phyloP scores from a whole-genome alignment of 1,140 invertebrate genomes.

The Gyrodactylus bullatarudis region DNA sequence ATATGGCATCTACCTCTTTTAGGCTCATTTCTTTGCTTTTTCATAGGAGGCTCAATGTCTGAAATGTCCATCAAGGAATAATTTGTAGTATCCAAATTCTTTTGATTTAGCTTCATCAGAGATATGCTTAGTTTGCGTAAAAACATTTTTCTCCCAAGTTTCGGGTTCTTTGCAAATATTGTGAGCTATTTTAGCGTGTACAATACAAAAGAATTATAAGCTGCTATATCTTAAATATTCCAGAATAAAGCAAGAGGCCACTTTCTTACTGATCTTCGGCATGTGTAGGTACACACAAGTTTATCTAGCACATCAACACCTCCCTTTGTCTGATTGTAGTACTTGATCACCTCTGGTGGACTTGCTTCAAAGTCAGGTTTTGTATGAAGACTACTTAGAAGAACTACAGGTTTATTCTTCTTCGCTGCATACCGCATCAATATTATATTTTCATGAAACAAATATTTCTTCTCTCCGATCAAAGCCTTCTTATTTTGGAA shows the following conservation, averaged over 20 bases:
- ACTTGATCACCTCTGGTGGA: not conserved
- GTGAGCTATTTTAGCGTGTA: not conserved
- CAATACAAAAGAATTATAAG: not conserved
- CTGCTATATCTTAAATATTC: not conserved
- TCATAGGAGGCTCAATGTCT: too few species aligned
- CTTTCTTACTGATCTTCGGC: not conserved
- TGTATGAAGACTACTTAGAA: too few species aligned
- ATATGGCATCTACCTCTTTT: too few species aligned
- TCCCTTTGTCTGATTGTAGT: not conserved
- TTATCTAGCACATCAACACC: not conserved
- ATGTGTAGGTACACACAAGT: not conserved
- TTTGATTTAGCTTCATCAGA: too few species aligned
- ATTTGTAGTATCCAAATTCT: too few species aligned
- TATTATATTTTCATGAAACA: not conserved
- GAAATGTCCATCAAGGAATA: too few species aligned
- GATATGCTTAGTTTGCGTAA: too few species aligned
- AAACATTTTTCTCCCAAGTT: too few species aligned
- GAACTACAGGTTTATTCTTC: not conserved
- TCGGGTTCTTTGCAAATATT: too few species aligned
- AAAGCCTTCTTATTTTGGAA: not conserved
- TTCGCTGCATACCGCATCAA: not conserved
- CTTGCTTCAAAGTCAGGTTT: too few species aligned
- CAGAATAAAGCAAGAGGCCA: not conserved
- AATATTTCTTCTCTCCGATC: not conserved
- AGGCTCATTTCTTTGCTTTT: too few species aligned